These are phyloP conservation scores for Varecia variegata DNA, from an alignment of 2,797 vertebrate species.

Conservation along the genomic window DNA sequence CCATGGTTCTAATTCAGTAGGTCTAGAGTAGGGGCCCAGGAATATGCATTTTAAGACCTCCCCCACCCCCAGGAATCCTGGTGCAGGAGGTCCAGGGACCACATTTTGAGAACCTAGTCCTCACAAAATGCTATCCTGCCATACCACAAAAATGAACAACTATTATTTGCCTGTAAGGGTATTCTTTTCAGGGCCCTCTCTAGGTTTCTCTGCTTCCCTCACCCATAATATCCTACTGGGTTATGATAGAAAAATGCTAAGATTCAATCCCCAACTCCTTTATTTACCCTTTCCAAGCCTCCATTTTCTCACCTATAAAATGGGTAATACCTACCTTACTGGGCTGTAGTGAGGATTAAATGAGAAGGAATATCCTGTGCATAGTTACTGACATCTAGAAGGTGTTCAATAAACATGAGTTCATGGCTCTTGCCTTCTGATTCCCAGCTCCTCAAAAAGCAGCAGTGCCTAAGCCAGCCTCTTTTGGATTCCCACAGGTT, in stretches of 20 bases:
- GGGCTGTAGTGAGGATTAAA: background rate
- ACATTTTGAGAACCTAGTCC: background rate
- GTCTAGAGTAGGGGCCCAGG: background rate
- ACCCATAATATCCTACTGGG: background rate
- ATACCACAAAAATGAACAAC: background rate
- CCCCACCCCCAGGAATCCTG: background rate
- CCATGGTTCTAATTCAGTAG: background rate
- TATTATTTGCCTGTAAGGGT: background rate
- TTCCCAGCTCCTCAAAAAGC: background rate
- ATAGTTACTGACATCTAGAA: background rate
- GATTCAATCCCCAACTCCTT: background rate
- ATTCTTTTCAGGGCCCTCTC: background rate
- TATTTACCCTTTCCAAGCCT: background rate
- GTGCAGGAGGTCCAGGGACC: background rate
- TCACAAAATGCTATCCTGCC: background rate
- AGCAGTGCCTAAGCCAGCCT: background rate
- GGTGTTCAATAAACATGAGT: background rate
- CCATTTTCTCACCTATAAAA: constrained; percentile 19
- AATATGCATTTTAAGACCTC: background rate
- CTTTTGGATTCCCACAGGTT: constrained; percentile 38
- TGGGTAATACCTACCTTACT: background rate
- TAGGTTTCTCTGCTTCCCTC: background rate
- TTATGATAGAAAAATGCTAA: background rate
- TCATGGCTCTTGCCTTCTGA: constrained; percentile 15
- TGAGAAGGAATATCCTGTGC: background rate